These are phyloP conservation scores for Rhynchonycteris naso DNA, from an alignment of 2,797 vertebrate genomes.

Conservation along the genomic window DNA sequence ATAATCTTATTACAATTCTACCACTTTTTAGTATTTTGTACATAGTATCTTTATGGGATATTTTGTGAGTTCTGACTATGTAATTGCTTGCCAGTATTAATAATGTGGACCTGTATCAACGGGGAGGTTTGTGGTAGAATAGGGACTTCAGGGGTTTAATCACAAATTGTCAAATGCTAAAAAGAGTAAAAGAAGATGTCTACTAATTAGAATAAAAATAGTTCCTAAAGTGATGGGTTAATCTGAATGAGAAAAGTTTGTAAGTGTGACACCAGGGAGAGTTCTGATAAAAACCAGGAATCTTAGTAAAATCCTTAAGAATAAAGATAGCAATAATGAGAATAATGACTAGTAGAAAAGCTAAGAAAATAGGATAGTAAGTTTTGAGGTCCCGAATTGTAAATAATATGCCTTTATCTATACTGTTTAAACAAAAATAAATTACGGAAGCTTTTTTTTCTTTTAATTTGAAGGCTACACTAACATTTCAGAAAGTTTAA, in stretches of 20 bases:
- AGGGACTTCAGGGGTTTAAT: background rate
- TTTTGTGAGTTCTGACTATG: slow-evolving; percentile 36
- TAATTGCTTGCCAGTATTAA: background rate
- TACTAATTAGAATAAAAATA: background rate
- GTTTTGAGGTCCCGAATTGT: background rate
- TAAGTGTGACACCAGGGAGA: background rate
- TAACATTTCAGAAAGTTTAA: slow-evolving; percentile 20
- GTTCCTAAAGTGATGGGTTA: background rate
- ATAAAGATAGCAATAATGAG: background rate
- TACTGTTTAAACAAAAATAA: background rate
- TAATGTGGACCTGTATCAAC: background rate
- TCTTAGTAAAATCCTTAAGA: background rate
- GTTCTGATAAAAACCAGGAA: background rate
- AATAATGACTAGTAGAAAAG: background rate
- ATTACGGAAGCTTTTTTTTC: background rate
- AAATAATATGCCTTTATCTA: background rate
- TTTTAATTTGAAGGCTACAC: background rate
- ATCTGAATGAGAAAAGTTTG: background rate
- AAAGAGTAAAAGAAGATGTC: background rate
- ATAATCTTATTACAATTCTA: slow-evolving; percentile 46
- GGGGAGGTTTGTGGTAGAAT: background rate
- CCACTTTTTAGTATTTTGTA: slow-evolving; percentile 23
- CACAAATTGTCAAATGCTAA: background rate
- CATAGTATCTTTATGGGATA: background rate
- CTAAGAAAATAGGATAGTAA: background rate